Evolutionary conservation across 2,797 vertebrate genomes (phyloP), one percentile per base, ranked within the genome.

Genomic region (Dallia pectoralis): DNA sequence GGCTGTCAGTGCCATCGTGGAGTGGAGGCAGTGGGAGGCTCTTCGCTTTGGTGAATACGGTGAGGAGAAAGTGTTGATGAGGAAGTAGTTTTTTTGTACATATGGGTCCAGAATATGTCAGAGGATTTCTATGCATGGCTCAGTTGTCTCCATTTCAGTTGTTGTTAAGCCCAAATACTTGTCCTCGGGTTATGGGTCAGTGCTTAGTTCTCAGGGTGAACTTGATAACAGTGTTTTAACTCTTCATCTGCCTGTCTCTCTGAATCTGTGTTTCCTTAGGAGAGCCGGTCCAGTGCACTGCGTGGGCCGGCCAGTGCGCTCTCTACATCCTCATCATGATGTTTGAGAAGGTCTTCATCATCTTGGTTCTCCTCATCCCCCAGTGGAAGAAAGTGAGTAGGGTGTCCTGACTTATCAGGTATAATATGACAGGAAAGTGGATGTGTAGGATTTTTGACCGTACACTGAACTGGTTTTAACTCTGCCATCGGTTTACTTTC

Each of bases 241-340:
- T 22, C 7, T 56, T 22, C 61, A 1, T 5, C 12, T 62, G 25
- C 15, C 44, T 15, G 48, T 14, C 16, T 61, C 12, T 71, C 44
- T 72, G 12, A 67, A 15, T 62, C 25, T 56, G 66, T 71, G 48
- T 66, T 51, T 62, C 51, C 30, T 81, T 36, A 99, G 98, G 98
- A 77, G 97, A 99, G 82, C 96, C 97, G 12, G 84, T 97, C 78
- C 96, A 97, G 86, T 99, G 96, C 77, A 91, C 91, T 71, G 96
- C 98, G 25, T 99, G 97, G 97, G 88, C 94, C 53, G 97, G 97
- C 48, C 98, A 99, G 19, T 99, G 98, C 76, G 93, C 93, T 61
- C 95, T 99, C 75, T 99, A 99, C 91, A 97, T 99, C 81, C 86
- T 99, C 87, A 99, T 99, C 83, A 96, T 99, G 97, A 93, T 95